A percentile compares a stretch with the other conserved stretches of the same genome.
phyloP scores from a whole-genome alignment of 2,797 vertebrate genomes.

The Acomys russatus region DNA sequence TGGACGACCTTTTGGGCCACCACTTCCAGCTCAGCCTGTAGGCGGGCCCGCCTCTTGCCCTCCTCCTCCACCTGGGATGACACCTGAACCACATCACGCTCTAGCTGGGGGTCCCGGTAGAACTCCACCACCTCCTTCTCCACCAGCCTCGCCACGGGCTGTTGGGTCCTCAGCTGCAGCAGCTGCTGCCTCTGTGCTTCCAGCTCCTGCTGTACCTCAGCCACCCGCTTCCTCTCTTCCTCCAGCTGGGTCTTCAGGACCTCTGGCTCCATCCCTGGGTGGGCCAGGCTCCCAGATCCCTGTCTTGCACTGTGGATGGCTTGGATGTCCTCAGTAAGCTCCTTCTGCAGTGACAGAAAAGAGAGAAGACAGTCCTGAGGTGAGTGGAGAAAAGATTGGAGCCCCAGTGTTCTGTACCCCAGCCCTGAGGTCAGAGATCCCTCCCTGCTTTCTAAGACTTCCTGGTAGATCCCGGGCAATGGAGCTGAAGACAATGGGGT shows the following conservation, averaged over 20 bases:
- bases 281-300: conserved; percentile 88
- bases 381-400: neutral
- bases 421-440: neutral
- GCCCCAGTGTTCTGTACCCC: neutral
- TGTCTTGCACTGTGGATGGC: conserved; percentile 87
- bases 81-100: conserved; percentile 89
- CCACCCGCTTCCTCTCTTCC: conserved; percentile 91
- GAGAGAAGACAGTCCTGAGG: neutral
- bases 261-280: conserved; percentile 84
- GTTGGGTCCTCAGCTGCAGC: conserved; percentile 93
- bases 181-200: conserved; percentile 91
- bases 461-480: fast-evolving
- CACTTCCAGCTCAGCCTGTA: conserved; percentile 91
- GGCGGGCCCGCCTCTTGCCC: conserved; percentile 87
- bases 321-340: conserved; percentile 91
- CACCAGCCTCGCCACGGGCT: conserved; percentile 94
- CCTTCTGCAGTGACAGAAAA: conserved; percentile 89
- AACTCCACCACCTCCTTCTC: conserved; percentile 96
- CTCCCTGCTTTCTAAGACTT: neutral
- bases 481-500: neutral
- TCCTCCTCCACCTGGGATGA: conserved; percentile 91
- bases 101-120: conserved; percentile 95
- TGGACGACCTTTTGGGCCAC: conserved; percentile 88
- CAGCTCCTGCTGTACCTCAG: conserved; percentile 89
- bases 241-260: conserved; percentile 90